These are phyloP conservation scores for Barypeithes pellucidus DNA, from an alignment of 2,888 invertebrate species.

Conservation along the genomic window DNA sequence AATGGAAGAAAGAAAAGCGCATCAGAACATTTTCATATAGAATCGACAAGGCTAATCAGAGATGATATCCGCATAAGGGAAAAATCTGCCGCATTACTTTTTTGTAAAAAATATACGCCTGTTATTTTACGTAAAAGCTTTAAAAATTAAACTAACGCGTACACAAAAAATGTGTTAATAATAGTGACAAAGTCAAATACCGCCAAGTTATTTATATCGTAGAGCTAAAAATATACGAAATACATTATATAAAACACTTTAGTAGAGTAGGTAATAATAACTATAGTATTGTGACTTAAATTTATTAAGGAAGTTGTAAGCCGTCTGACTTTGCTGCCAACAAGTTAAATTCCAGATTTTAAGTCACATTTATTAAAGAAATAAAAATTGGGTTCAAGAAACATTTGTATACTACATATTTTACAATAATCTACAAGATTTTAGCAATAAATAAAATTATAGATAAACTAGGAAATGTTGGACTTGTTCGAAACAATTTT, in stretches of 20 bases:
- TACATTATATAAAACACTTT: slow-evolving; percentile 13
- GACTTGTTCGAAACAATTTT: too few relatives aligned
- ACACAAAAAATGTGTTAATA: slow-evolving; percentile 13
- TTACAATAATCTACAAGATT: too few relatives aligned
- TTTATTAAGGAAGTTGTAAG: slow-evolving; percentile 33
- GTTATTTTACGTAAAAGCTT: not conserved
- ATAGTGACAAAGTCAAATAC: not conserved
- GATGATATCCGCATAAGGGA: too few relatives aligned
- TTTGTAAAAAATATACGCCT: too few relatives aligned
- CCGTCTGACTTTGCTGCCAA: slow-evolving; percentile 20
- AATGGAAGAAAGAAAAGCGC: too few relatives aligned
- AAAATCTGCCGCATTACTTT: too few relatives aligned
- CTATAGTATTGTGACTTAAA: slow-evolving; percentile 22
- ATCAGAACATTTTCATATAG: too few relatives aligned
- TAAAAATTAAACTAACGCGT: not conserved
- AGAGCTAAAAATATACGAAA: slow-evolving; percentile 10
- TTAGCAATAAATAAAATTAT: too few relatives aligned
- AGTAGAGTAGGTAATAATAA: slow-evolving; percentile 6
- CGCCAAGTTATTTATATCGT: slow-evolving; percentile 7
- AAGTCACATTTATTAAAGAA: slow-evolving; percentile 5
- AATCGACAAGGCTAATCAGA: too few relatives aligned
- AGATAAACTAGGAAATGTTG: too few relatives aligned
- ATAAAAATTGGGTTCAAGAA: slow-evolving; percentile 3
- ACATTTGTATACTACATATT: too few relatives aligned
- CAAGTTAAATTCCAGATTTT: not conserved